phyloP scores from a whole-genome alignment of 30 jellyfish, hydroid and myxozoan species.

The Haliclystus octoradiatus region DNA sequence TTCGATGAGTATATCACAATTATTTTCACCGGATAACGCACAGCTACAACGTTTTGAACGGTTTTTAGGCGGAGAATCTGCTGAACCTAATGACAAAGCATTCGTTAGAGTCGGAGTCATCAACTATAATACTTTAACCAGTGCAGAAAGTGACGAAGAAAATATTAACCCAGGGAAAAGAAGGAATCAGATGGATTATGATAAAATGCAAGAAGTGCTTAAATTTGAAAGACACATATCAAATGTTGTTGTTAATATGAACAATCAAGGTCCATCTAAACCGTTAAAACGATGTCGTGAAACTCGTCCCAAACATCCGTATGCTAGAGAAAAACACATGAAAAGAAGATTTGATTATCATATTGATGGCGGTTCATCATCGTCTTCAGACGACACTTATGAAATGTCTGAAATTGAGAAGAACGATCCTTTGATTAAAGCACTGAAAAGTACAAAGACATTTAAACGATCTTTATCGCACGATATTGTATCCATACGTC shows the following conservation, averaged over 20 bases:
- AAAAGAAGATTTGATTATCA: not conserved
- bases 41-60: not conserved
- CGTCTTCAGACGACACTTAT: not conserved
- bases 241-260: not conserved
- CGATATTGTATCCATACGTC: not conserved
- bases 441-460: not conserved
- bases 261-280: not conserved
- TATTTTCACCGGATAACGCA: not conserved
- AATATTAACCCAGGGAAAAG: not conserved
- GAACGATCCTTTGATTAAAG: not conserved
- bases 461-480: not conserved
- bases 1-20: not conserved
- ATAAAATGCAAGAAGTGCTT: not conserved
- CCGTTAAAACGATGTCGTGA: not conserved
- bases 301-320: not conserved
- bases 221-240: not conserved
- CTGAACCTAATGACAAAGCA: not conserved
- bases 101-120: not conserved
- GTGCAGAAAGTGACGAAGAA: not conserved
- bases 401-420: not conserved
- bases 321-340: not conserved
- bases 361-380: not conserved
- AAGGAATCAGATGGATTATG: not conserved
- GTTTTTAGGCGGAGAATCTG: not conserved
- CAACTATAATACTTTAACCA: not conserved